phyloP scores from a whole-genome alignment of 2,113 vertebrate species.

The Burhinus oedicnemus region DNA sequence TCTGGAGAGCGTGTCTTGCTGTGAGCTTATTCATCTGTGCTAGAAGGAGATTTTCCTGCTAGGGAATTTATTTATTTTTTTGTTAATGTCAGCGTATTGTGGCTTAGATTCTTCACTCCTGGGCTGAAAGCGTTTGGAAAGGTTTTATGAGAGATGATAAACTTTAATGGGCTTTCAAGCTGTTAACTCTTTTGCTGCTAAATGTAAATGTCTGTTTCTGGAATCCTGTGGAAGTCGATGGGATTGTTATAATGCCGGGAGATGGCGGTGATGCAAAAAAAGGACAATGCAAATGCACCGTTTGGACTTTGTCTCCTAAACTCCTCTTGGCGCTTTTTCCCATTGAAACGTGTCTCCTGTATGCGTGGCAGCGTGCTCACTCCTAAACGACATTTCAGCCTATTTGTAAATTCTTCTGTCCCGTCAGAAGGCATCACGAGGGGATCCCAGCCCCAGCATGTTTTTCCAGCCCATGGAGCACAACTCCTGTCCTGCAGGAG shows the following conservation, averaged over 20 bases:
- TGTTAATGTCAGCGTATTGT: neutral
- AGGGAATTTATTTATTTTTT: neutral
- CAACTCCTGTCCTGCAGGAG: neutral
- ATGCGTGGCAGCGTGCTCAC: accelerated
- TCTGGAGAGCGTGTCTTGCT: neutral
- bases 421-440: accelerated
- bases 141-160: neutral
- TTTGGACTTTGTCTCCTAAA: neutral
- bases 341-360: neutral
- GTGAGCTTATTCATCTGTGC: neutral
- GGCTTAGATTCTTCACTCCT: neutral
- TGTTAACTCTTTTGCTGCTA: neutral
- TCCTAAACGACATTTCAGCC: accelerated
- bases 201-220: neutral
- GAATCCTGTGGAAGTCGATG: accelerated
- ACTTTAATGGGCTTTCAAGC: neutral
- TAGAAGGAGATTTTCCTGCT: neutral
- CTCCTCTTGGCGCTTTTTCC: neutral
- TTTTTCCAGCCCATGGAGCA: neutral
- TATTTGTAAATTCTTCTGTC: accelerated
- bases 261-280: accelerated
- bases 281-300: accelerated
- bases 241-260: accelerated
- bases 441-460: accelerated
- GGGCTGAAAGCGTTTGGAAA: neutral